phyloP scores from a whole-genome alignment of 1,140 invertebrate genomes.

The Sinella curviseta region DNA sequence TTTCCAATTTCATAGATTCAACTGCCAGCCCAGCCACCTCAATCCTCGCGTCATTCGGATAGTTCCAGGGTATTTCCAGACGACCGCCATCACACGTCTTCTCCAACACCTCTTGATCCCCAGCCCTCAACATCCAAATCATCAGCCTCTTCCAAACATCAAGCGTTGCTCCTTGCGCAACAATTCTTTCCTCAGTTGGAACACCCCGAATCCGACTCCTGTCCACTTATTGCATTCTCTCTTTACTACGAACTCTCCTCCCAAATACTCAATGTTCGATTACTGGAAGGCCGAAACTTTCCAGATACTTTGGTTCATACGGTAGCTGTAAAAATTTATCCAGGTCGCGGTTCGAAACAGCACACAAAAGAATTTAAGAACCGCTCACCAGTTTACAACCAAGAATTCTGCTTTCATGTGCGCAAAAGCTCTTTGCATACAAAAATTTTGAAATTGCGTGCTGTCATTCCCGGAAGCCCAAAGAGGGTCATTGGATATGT shows the following conservation, averaged over 20 bases:
- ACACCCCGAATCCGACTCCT: slow-evolving; percentile 16
- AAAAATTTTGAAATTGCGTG: slow-evolving; percentile 45
- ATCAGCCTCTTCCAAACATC: slow-evolving; percentile 7
- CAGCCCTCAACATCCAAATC: background rate
- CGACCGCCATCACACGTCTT: background rate
- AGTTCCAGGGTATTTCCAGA: background rate
- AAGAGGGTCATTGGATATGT: slow-evolving; percentile 41
- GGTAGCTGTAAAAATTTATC: slow-evolving; percentile 44
- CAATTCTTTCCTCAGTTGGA: slow-evolving; percentile 45
- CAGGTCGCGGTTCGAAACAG: slow-evolving; percentile 44
- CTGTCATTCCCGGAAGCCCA: slow-evolving; percentile 19
- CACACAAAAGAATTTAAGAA: slow-evolving; percentile 36
- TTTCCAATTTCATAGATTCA: slow-evolving; percentile 27
- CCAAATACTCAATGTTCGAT: slow-evolving; percentile 41
- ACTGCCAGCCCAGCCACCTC: slow-evolving; percentile 11
- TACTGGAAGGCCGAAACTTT: slow-evolving; percentile 43
- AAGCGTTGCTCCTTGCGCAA: slow-evolving; percentile 17
- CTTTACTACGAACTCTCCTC: slow-evolving; percentile 39
- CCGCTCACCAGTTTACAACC: slow-evolving; percentile 39
- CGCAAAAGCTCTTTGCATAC: slow-evolving; percentile 40
- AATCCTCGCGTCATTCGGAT: background rate
- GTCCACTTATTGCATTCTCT: slow-evolving; percentile 40
- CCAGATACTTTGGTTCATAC: slow-evolving; percentile 32
- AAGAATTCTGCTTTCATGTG: slow-evolving; percentile 47
- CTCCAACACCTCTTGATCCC: background rate